Base-by-base conservation (phyloP, 2,888 invertebrate species). In the Antitype chi region DNA sequence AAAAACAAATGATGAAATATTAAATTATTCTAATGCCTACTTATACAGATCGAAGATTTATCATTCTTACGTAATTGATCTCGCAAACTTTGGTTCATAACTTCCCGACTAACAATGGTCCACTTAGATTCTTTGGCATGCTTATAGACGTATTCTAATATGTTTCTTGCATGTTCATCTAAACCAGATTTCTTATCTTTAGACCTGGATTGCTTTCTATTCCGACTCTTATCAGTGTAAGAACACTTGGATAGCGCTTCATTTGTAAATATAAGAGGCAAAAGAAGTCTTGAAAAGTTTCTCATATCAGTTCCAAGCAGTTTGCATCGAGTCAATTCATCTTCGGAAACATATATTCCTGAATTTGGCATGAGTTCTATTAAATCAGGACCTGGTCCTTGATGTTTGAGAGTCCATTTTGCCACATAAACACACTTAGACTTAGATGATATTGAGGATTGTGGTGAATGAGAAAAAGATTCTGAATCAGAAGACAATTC, bases 61-160 rank as follows among this genome's bases (percentile, higher is more conserved):
- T n/a, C n/a, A n/a, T n/a, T n/a, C n/a, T n/a, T 9, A 60, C 62
- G 23, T 71, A 74, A 62, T 72, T 71, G 47, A 62, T n/a, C 23
- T 17, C 70, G 28, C 23, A 70, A 60, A 60, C 15, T 71, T 43
- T 60, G 6, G 2, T 9, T 53, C 7, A 72, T 47, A n/a, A 25
- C 25, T 72, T 28, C 3, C 23, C 23, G 15, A 47, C n/a, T 47
- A 13, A 32, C 6, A 20, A 52, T 43, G 9, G n/a, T 3, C 43
- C 71, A 71, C 28, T 43, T 70, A 43, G 38, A 43, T 28, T 47
- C 57, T 9, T n/a, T 32, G 20, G n/a, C 69, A 49, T 69, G 13
- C 28, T 20, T n/a, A 2, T 20, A 32, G 0, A 72, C 53, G 52
- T 62, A 53, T 28, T 53, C 53, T 43, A 72, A 9, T 9, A 62